phyloP scores from a whole-genome alignment of 2,888 invertebrate genomes.

The Nesidiocoris tenuis region DNA sequence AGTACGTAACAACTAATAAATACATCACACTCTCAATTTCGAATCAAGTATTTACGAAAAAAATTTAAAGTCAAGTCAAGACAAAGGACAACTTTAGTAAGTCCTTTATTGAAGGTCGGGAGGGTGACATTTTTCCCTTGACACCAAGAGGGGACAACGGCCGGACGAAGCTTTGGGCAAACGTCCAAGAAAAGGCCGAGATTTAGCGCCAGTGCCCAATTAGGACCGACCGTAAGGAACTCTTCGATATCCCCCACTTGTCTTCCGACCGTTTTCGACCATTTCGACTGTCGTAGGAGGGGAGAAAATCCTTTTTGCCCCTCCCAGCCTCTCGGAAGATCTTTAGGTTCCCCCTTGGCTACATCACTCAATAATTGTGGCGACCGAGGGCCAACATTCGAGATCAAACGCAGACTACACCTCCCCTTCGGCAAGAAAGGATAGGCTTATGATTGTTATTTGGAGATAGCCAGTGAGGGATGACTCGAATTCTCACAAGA shows the following conservation, averaged over 20 bases:
- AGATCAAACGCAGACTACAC: background rate
- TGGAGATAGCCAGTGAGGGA: no score
- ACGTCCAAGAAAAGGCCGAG: background rate
- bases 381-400: background rate
- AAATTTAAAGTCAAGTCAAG: no score
- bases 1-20: no score
- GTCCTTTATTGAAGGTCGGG: background rate
- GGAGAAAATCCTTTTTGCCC: background rate
- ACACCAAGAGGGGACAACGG: background rate
- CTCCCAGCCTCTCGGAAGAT: background rate
- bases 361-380: background rate
- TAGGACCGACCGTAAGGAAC: constrained; percentile 5
- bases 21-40: no score
- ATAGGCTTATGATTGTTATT: no score
- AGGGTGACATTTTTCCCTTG: background rate
- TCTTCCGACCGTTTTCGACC: background rate
- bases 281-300: background rate
- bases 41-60: no score
- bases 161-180: constrained; percentile 2
- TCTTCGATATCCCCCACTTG: background rate
- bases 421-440: no score
- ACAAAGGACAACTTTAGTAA: background rate
- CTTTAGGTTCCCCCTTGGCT: no score
- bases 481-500: no score
- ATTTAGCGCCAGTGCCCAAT: constrained; percentile 2